Base-by-base conservation (phyloP, 2,888 invertebrate species). In the Alsophila aescularia region DNA sequence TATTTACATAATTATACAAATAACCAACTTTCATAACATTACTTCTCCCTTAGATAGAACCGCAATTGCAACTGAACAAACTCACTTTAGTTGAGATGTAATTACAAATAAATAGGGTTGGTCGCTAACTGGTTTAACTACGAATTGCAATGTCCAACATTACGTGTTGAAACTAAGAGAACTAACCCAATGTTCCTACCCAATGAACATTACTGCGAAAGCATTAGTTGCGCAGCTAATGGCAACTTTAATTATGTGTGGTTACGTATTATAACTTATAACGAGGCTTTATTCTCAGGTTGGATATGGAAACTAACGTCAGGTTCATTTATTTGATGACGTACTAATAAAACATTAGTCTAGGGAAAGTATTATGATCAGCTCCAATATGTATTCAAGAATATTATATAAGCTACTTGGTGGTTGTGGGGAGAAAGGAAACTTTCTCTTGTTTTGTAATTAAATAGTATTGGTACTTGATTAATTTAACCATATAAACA, bases 81-180 rank as follows among this genome's bases (percentile, higher is more conserved):
- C 2, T 12, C 41, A 2, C 9, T 21, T 44, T 12, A 16, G 14
- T 16, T 15, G n/a, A 27, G 2, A 10, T 40, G 43, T 40, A 41
- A 44, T 55, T 44, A 49, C 48, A 40, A 41, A 42, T 47, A 42
- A 34, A 27, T 41, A 8, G 39, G 39, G 24, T 41, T 12, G 29
- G 27, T 36, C 7, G n/a, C 16, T 16, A 13, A 15, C 36, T 24
- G 48, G 24, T 54, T 49, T 43, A 54, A 49, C 49, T 54, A 13
- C 34, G 12, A 58, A 53, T 58, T 60, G 53, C 63, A 58, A 42
- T 36, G 52, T 41, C 49, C 49, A 42, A 31, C 39, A 55, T 60
- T 56, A 60, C 56, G 57, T 55, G 57, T 58, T 50, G 40, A 50
- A 53, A 41, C 52, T 51, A 53, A 44, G 48, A 34, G 21, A 52